A percentile compares a stretch with the other conserved stretches of the same genome.
phyloP scores from a whole-genome alignment of 2,888 invertebrate species.

The Meghimatium bilineatum region DNA sequence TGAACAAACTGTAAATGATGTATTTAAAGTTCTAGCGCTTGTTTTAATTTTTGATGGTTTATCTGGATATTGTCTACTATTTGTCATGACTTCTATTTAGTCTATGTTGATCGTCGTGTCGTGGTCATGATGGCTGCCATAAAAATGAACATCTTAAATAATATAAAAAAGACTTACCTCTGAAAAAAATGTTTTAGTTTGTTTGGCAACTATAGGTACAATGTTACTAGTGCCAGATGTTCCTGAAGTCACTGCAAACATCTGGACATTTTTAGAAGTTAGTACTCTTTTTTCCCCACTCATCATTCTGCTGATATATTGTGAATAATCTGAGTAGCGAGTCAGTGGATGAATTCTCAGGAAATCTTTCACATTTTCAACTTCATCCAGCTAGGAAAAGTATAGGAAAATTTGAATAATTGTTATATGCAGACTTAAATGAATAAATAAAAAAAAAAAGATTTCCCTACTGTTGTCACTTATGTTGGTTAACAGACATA shows the following conservation, averaged over 20 bases:
- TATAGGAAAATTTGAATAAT: neutral
- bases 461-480: neutral
- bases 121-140: no score
- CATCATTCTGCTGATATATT: conserved; percentile 69
- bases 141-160: neutral
- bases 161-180: conserved; percentile 1
- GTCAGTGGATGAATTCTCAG: conserved; percentile 67
- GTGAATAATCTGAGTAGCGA: conserved; percentile 66
- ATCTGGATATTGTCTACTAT: no score
- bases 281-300: conserved; percentile 70
- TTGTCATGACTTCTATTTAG: no score
- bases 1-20: no score
- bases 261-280: conserved; percentile 61
- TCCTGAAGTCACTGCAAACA: conserved; percentile 74
- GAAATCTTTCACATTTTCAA: conserved; percentile 67
- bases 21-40: no score
- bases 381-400: conserved; percentile 45
- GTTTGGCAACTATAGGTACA: conserved; percentile 68
- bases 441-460: neutral
- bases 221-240: conserved; percentile 71
- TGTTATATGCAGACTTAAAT: neutral
- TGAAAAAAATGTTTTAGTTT: conserved; percentile 58
- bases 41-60: no score
- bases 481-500: neutral
- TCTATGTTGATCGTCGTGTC: no score